Evolutionary conservation across 2,888 invertebrate species (phyloP), one percentile per base, ranked within the genome.

Genomic region (Carcina quercana): DNA sequence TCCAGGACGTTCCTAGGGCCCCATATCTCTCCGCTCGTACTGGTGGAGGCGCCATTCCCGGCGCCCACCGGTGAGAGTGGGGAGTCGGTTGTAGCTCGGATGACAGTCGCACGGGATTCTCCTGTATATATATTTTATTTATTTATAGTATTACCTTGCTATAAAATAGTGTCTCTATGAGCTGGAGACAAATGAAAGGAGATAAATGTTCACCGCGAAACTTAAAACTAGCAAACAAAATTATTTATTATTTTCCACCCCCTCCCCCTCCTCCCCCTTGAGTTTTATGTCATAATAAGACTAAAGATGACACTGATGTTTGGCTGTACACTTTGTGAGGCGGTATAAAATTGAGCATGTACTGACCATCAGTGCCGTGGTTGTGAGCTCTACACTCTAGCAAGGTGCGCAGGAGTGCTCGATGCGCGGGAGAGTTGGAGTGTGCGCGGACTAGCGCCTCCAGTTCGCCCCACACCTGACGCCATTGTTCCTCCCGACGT

Each of bases 401-500:
- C 26, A 97, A 78, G 59, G 94, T 94, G 28, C 91, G 89, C 26
- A 96, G 76, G 11, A 96, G 86, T 35, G 89, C 88, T 38, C 89
- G 88, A 60, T 97, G 97, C 44, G 89, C 90, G 3, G 90, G 84
- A 1, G 95, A 92, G 31, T 91, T 91, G 14, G 91, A 87, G 63
- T 93, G 92, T 14, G 89, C 88, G 32, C 93, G 90, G 1, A 97
- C 78, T 20, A 96, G 85, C 7, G 89, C 89, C 64, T 97, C 97
- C 28, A 97, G 68, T 64, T 98, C 97, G 15, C 88, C 87, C 93
- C 97, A 98, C 65, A 97, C 88, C 15, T 94, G 87, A 26, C 94
- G 89, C 80, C 97, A 97, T 53, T 96, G 95, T 57, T 97, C 97
- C 50, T 97, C 96, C 42, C 91, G 87, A 13, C 91, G 89, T 6